Evolutionary conservation across 2,888 invertebrate species (phyloP).

Genomic region (Rhynchonema sp.): DNA sequence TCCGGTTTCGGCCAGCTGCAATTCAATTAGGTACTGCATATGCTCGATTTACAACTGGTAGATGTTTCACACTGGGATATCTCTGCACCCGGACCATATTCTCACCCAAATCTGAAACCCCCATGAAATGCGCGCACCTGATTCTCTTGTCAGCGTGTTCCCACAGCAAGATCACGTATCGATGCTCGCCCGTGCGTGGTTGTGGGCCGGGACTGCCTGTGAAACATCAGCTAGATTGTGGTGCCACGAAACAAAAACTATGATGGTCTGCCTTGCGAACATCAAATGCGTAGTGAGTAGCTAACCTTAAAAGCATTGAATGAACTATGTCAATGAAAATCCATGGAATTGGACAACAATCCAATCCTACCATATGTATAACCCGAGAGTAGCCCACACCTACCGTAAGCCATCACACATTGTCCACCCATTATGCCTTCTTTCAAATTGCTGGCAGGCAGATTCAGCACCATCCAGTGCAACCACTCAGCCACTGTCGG

Average conservation of each 20-base stretch:
- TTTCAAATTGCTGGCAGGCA: slow-evolving; percentile 24
- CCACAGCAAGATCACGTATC: slow-evolving; percentile 25
- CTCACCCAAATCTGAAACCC: background rate
- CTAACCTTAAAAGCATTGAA: no score
- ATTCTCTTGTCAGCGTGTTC: slow-evolving; percentile 21
- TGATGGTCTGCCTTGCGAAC: no score
- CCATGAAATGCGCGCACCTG: background rate
- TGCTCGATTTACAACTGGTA: no score
- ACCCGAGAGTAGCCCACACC: background rate
- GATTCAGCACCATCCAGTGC: slow-evolving; percentile 25
- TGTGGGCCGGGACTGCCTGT: slow-evolving; percentile 25
- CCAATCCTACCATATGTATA: background rate
- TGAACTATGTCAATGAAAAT: no score
- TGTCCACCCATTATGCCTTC: slow-evolving; percentile 27
- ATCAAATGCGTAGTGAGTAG: no score
- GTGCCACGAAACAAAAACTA: no score
- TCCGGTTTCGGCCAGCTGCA: no score
- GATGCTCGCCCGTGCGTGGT: slow-evolving; percentile 24
- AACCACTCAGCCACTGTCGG: slow-evolving; percentile 28
- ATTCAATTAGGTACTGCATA: no score
- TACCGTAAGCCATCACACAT: slow-evolving; percentile 5
- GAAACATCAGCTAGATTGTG: no score
- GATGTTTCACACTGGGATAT: no score
- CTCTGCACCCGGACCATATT: background rate
- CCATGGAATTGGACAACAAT: no score